These are phyloP conservation scores for Liopterus haemorrhoidalis DNA, from an alignment of 2,888 invertebrate species.

Conservation along the genomic window DNA sequence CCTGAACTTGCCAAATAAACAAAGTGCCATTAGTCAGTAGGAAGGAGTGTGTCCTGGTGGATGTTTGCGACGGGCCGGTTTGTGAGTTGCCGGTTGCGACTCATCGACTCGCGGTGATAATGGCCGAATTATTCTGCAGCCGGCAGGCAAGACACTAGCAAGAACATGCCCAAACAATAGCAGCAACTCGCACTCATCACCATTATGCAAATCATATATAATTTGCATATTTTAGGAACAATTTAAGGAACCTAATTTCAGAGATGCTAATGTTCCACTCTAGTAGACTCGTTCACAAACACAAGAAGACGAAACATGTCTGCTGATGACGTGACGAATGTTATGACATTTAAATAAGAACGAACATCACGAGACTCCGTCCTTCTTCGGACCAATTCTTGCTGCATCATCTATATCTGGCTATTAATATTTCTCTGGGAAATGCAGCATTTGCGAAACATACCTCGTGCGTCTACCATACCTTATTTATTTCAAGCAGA, in stretches of 20 bases:
- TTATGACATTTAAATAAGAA: slow-evolving; percentile 31
- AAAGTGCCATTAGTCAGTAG: slow-evolving; percentile 41
- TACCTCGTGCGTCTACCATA: too few relatives aligned
- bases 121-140: slow-evolving; percentile 42
- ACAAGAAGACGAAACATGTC: slow-evolving; percentile 24
- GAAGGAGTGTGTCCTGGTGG: slow-evolving; percentile 27
- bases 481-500: too few relatives aligned
- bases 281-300: slow-evolving; percentile 16
- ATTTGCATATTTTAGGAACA: slow-evolving; percentile 47
- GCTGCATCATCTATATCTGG: too few relatives aligned
- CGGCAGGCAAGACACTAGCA: slow-evolving; percentile 36
- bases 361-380: too few relatives aligned
- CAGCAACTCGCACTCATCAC: slow-evolving; percentile 40
- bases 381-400: too few relatives aligned
- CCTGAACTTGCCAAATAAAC: slow-evolving; percentile 37
- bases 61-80: slow-evolving; percentile 28
- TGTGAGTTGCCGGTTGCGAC: slow-evolving; percentile 9
- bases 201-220: slow-evolving; percentile 43
- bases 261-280: slow-evolving; percentile 35
- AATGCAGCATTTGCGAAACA: too few relatives aligned
- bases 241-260: slow-evolving; percentile 42
- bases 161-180: slow-evolving; percentile 42
- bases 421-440: too few relatives aligned
- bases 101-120: slow-evolving; percentile 40
- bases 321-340: slow-evolving; percentile 37